Percentiles rank a stretch among this genome's conserved stretches.
These are phyloP conservation scores for Corydoras maculifer DNA, from an alignment of 2,113 vertebrate genomes.

Conservation along the genomic window DNA sequence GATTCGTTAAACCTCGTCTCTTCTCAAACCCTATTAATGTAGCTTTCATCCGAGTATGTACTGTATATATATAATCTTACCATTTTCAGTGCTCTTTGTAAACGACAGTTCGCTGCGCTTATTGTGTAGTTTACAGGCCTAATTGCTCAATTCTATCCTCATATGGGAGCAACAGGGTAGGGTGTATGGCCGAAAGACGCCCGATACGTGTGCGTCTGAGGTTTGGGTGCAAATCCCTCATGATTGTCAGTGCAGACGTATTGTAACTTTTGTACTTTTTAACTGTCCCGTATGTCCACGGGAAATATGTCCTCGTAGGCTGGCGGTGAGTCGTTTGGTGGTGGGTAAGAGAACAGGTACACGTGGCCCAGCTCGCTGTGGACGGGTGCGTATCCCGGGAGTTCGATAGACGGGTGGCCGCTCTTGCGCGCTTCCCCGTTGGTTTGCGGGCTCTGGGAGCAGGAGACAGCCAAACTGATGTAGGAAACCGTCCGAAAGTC, in stretches of 20 bases:
- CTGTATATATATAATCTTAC: constrained; percentile 3
- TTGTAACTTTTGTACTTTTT: constrained; percentile 27
- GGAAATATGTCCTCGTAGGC: constrained; percentile 89
- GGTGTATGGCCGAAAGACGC: constrained; percentile 4
- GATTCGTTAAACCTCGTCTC: constrained; percentile 9
- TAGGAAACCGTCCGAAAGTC: constrained; percentile 85
- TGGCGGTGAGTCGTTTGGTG: constrained; percentile 76
- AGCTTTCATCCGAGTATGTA: background rate
- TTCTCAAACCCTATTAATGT: constrained; percentile 14
- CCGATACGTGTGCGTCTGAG: constrained; percentile 1
- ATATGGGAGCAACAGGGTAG: constrained; percentile 4
- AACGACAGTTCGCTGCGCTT: constrained; percentile 18
- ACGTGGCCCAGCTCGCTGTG: constrained; percentile 82
- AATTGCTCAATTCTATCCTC: constrained; percentile 8
- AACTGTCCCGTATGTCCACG: constrained; percentile 60
- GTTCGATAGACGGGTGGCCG: constrained; percentile 85
- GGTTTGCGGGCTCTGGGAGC: constrained; percentile 70
- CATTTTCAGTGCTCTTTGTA: constrained; percentile 35
- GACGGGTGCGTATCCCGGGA: constrained; percentile 83
- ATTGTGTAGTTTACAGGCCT: background rate
- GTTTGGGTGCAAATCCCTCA: constrained; percentile 24
- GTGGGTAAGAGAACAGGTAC: constrained; percentile 83
- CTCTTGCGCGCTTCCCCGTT: constrained; percentile 82
- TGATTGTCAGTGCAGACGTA: constrained; percentile 54
- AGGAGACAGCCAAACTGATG: constrained; percentile 82